Evolutionary conservation across 2,797 vertebrate genomes (phyloP).

Genomic region (Tadarida brasiliensis): DNA sequence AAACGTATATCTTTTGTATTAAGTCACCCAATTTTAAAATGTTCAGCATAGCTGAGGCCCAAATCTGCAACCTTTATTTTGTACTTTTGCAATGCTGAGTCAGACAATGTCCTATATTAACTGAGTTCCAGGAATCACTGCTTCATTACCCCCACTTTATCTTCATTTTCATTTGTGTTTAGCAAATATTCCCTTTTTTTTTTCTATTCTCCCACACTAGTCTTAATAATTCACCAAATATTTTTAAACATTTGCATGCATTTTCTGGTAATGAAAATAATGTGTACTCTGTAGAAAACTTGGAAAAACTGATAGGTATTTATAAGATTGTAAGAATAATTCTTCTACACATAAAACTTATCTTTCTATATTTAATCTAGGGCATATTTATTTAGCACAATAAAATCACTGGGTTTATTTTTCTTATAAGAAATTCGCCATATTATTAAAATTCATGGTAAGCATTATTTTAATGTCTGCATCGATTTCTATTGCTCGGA

Average conservation of each 20-base stretch:
- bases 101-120: background rate
- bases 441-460: background rate
- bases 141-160: background rate
- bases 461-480: background rate
- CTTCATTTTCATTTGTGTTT: background rate
- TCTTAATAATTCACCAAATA: background rate
- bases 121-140: background rate
- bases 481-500: background rate
- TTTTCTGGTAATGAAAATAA: constrained; percentile 18
- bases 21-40: background rate
- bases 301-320: background rate
- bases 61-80: background rate
- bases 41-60: background rate
- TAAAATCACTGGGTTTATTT: background rate
- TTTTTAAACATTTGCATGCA: background rate
- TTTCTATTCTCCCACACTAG: background rate
- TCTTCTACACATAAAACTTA: background rate
- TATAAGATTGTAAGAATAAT: background rate
- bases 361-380: background rate
- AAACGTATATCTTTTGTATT: background rate
- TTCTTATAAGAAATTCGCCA: background rate
- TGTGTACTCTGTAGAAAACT: background rate
- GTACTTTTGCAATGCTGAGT: background rate
- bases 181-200: background rate
- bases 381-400: background rate